Evolutionary conservation across 2,888 invertebrate species (phyloP).

Genomic region (Noctua pronuba): DNA sequence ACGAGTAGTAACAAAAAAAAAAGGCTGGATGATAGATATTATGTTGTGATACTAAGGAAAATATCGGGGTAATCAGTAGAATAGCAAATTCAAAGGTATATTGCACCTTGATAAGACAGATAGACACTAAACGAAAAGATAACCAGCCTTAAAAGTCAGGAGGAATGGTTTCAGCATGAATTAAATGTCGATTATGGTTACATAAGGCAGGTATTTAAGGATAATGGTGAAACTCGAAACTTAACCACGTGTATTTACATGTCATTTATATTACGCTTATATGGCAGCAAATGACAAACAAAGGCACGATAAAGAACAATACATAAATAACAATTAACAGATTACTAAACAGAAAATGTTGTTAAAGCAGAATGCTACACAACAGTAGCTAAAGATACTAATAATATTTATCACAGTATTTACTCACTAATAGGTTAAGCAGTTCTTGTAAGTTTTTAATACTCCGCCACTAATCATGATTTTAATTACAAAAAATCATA

Average conservation of each 20-base stretch:
- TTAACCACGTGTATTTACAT: not conserved
- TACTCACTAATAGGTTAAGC: not conserved
- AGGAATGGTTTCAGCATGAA: not conserved
- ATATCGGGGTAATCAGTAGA: not conserved
- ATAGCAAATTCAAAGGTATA: not conserved
- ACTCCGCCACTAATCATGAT: slow-evolving; percentile 2
- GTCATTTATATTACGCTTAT: not conserved
- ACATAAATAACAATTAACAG: not conserved
- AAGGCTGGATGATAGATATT: not conserved
- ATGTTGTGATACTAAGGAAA: not conserved
- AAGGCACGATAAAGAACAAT: not conserved
- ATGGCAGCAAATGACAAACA: not conserved
- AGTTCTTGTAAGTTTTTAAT: not conserved
- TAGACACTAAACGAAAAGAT: not conserved
- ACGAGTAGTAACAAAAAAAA: slow-evolving; percentile 5
- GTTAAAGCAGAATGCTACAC: not conserved
- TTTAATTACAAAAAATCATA: not conserved
- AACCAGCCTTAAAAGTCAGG: not conserved
- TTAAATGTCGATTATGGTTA: not conserved
- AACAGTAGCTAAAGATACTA: not conserved
- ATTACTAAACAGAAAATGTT: not conserved
- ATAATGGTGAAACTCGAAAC: not conserved
- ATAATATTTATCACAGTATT: slow-evolving; percentile 5
- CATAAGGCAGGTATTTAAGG: not conserved
- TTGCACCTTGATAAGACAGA: not conserved